These are phyloP conservation scores for Cathartes aura DNA, from an alignment of 2,113 vertebrate genomes.

Conservation along the genomic window DNA sequence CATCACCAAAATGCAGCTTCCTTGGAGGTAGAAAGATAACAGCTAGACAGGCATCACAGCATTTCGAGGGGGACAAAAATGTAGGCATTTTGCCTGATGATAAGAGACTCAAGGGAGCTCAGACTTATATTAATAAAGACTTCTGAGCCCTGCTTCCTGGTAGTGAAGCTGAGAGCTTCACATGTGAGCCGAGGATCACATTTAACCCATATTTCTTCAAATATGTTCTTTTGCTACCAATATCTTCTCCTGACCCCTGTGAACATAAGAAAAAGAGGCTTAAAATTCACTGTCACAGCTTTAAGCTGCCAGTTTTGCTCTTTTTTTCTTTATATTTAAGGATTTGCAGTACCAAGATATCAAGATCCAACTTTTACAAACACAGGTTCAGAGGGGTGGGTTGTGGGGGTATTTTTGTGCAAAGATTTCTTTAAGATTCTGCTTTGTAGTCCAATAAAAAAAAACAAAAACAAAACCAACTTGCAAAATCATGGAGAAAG, in stretches of 20 bases:
- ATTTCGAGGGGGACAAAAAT: rapidly evolving
- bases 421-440: background rate
- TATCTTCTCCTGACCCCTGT: background rate
- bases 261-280: background rate
- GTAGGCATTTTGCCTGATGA: background rate
- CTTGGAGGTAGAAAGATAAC: background rate
- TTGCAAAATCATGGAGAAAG: background rate
- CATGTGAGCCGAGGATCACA: background rate
- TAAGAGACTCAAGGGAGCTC: background rate
- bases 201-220: background rate
- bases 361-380: background rate
- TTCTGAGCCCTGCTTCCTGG: background rate
- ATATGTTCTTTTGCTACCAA: background rate
- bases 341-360: background rate
- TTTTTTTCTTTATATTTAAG: background rate
- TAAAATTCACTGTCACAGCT: background rate
- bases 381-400: background rate
- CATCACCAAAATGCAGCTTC: background rate
- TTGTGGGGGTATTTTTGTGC: background rate
- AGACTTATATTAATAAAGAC: background rate
- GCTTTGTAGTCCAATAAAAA: background rate
- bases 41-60: background rate
- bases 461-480: background rate
- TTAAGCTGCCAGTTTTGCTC: background rate
- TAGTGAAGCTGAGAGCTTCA: background rate